phyloP scores from a whole-genome alignment of 2,888 invertebrate genomes.

The Xestia xanthographa region DNA sequence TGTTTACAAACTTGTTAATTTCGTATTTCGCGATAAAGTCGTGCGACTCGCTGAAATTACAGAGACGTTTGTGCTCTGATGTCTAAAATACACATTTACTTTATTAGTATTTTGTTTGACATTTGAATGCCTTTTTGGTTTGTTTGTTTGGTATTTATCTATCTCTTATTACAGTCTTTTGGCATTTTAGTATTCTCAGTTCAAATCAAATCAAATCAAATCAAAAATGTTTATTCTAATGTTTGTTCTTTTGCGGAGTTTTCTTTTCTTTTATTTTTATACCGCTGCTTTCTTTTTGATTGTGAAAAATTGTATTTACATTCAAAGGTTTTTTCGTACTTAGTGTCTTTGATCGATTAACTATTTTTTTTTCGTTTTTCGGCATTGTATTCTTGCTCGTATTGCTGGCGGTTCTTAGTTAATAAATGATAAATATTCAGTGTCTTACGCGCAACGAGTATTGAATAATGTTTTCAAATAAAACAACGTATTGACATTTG shows the following conservation, averaged over 20 bases:
- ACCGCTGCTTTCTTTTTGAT: neutral
- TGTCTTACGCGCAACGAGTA: neutral
- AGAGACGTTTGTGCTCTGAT: neutral
- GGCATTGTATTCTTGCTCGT: neutral
- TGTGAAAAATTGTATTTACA: neutral
- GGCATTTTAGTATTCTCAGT: neutral
- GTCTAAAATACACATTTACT: conserved; percentile 8
- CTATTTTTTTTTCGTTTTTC: neutral
- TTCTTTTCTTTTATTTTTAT: neutral
- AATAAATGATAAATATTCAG: too few species aligned
- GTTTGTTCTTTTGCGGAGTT: neutral
- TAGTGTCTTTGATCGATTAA: neutral
- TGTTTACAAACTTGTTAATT: conserved; percentile 25
- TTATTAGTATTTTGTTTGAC: conserved; percentile 14
- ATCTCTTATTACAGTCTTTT: neutral
- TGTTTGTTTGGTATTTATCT: neutral
- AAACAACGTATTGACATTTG: neutral
- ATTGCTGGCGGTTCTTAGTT: too few species aligned
- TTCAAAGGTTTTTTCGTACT: neutral
- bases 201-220: too few species aligned
- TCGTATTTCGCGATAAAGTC: conserved; percentile 7
- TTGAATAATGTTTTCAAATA: neutral
- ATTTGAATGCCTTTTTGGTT: conserved; percentile 7
- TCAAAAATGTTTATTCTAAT: too few species aligned
- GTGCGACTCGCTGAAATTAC: conserved; percentile 16